phyloP scores from a whole-genome alignment of 2,113 vertebrate species.

The Hypanus sabinus region DNA sequence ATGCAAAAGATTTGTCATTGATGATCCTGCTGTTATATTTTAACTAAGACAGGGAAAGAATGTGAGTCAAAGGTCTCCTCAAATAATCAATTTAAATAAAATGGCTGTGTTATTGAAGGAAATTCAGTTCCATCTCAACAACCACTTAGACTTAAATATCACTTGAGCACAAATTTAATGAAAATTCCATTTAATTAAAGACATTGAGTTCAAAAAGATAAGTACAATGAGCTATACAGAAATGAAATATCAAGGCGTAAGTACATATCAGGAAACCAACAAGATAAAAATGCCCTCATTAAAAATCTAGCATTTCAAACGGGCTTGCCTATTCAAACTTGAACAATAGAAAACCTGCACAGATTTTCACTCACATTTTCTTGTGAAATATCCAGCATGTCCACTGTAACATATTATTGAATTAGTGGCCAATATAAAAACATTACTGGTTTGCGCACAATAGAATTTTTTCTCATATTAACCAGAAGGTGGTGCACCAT shows the following conservation, averaged over 20 bases:
- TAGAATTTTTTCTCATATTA: neutral
- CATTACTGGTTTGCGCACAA: neutral
- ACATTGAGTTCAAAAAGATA: neutral
- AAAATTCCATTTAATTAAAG: neutral
- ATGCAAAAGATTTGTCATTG: too few species aligned
- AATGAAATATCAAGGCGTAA: neutral
- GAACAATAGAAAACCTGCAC: neutral
- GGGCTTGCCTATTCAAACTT: neutral
- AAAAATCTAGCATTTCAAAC: neutral
- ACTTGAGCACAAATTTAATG: neutral
- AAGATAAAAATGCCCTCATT: neutral
- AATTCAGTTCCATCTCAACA: neutral
- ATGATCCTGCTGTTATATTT: too few species aligned
- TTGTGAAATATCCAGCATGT: neutral
- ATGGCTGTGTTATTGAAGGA: neutral
- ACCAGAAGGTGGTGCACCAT: slow-evolving; percentile 12
- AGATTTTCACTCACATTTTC: neutral
- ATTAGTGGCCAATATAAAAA: neutral
- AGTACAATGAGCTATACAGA: neutral
- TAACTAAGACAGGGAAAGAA: too few species aligned
- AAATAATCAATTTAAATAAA: neutral
- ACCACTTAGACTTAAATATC: neutral
- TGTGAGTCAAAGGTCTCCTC: too few species aligned
- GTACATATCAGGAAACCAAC: neutral
- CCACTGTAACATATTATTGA: neutral